Evolutionary conservation across 2,888 invertebrate genomes (phyloP).

Genomic region (Drosophila demipolita): DNA sequence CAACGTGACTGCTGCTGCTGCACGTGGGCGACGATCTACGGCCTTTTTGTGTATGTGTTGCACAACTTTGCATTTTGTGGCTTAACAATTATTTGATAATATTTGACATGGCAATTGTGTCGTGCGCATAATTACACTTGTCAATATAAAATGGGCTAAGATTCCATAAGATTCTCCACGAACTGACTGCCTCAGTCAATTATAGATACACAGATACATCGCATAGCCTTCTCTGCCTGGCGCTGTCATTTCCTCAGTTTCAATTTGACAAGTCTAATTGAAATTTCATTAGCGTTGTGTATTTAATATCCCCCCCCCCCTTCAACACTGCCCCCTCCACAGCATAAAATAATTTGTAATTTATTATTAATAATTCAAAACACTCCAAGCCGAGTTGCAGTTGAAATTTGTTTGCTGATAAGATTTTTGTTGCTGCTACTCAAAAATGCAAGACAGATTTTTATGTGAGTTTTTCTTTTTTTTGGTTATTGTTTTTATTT

Average conservation of each 20-base stretch:
- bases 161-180: conserved; percentile 56
- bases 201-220: conserved; percentile 35
- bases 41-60: conserved; percentile 16
- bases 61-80: conserved; percentile 52
- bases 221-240: conserved; percentile 19
- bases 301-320: conserved; percentile 18
- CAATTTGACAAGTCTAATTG: conserved; percentile 77
- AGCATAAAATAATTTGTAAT: conserved; percentile 71
- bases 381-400: conserved; percentile 60
- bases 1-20: conserved; percentile 75
- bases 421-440: conserved; percentile 47
- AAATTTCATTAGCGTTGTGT: conserved; percentile 79
- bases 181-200: conserved; percentile 28
- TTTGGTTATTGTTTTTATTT: conserved; percentile 47
- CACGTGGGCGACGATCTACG: conserved; percentile 58
- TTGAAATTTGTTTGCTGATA: conserved; percentile 49
- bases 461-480: background rate
- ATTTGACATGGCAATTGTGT: conserved; percentile 79
- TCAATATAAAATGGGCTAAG: conserved; percentile 82
- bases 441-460: conserved; percentile 42
- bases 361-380: conserved; percentile 82
- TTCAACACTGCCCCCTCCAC: background rate
- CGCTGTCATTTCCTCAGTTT: conserved; percentile 55
- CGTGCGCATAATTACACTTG: conserved; percentile 77
- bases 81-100: conserved; percentile 75